A percentile compares a stretch with the other conserved stretches of the same genome.
phyloP scores from a whole-genome alignment of 2,113 vertebrate genomes.

The Azemiops feae region DNA sequence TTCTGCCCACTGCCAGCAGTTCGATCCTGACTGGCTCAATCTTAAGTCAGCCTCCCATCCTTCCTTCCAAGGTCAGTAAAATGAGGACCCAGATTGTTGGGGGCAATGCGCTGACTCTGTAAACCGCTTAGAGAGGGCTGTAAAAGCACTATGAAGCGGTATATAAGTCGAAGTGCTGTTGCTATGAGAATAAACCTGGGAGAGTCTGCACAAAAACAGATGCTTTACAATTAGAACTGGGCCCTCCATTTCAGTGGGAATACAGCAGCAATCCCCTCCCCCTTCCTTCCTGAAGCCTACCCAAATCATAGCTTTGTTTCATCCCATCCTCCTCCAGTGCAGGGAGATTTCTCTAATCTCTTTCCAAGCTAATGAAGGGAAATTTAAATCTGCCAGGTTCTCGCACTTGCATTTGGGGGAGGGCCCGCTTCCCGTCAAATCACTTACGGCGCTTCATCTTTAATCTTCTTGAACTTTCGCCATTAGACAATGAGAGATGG shows the following conservation, averaged over 20 bases:
- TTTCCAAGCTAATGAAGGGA: neutral
- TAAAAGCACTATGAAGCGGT: too few species aligned
- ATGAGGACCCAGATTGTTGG: too few species aligned
- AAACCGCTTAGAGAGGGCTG: too few species aligned
- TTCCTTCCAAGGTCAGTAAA: too few species aligned
- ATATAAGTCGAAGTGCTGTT: too few species aligned
- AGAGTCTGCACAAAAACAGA: too few species aligned
- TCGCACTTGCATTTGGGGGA: neutral
- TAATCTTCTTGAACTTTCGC: conserved; percentile 21
- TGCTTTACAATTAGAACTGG: neutral
- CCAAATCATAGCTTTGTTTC: neutral
- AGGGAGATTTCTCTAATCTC: neutral
- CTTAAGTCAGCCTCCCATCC: too few species aligned
- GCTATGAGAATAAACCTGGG: too few species aligned
- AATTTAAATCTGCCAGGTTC: neutral
- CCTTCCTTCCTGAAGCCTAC: neutral
- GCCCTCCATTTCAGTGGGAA: neutral
- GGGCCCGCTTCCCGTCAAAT: neutral
- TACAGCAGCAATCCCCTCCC: neutral
- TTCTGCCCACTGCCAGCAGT: too few species aligned
- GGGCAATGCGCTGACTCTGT: too few species aligned
- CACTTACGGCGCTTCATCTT: conserved; percentile 3
- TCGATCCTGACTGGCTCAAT: too few species aligned
- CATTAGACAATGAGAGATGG: neutral
- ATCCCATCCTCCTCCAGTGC: neutral